These are phyloP conservation scores for Trachelus troglodyta DNA, from an alignment of 2,888 invertebrate genomes.

Conservation along the genomic window DNA sequence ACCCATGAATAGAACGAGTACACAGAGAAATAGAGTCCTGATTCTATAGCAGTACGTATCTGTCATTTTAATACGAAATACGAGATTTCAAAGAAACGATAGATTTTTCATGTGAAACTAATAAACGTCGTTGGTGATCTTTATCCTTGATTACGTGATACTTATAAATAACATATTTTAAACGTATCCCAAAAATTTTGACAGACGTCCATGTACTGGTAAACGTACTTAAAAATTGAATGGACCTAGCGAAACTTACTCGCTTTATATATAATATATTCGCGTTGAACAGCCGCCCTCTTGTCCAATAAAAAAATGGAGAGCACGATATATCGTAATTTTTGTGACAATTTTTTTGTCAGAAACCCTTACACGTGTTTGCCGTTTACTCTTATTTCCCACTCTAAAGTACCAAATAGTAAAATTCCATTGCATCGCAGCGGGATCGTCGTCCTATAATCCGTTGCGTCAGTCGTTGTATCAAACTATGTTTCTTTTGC, in stretches of 20 bases:
- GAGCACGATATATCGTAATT: too few species aligned
- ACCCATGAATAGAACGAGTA: neutral
- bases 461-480: conserved; percentile 20
- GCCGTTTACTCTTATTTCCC: neutral
- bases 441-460: conserved; percentile 18
- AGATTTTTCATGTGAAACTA: neutral
- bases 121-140: neutral
- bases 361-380: neutral
- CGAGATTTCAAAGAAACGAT: neutral
- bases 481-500: conserved; percentile 11
- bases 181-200: neutral
- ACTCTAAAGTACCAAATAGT: too few species aligned
- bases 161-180: too few species aligned
- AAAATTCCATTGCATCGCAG: neutral
- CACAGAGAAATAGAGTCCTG: neutral
- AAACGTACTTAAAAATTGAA: neutral
- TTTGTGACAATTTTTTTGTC: neutral
- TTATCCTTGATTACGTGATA: neutral
- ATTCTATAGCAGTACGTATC: neutral
- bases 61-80: neutral
- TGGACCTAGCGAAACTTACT: neutral
- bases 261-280: neutral
- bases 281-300: neutral
- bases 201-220: neutral
- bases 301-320: too few species aligned